A percentile compares a stretch with the other conserved stretches of the same genome.
phyloP scores from a whole-genome alignment of 2,888 invertebrate species.

The Drosophila suboccidentalis region DNA sequence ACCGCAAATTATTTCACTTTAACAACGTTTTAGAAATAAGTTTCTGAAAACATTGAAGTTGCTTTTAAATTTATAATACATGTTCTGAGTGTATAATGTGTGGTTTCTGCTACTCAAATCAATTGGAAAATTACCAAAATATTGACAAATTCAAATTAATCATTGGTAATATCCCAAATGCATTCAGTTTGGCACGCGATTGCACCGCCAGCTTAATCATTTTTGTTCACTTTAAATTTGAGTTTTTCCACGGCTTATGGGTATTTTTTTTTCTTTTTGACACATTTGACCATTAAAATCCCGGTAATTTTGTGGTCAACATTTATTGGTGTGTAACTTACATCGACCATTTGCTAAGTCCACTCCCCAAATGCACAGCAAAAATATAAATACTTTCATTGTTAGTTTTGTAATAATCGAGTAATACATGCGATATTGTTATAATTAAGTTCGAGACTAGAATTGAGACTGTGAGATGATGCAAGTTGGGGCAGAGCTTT shows the following conservation, averaged over 20 bases:
- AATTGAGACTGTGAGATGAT: constrained; percentile 47
- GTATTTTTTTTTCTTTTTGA: constrained; percentile 43
- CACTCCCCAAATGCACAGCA: constrained; percentile 42
- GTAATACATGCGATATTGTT: constrained; percentile 5
- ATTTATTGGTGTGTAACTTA: constrained; percentile 49
- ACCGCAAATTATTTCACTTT: too few species aligned
- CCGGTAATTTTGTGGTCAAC: constrained; percentile 3
- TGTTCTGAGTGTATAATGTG: background rate
- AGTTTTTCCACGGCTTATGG: constrained; percentile 12
- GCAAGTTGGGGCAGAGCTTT: constrained; percentile 24
- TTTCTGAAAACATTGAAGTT: too few species aligned
- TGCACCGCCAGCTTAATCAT: constrained; percentile 17
- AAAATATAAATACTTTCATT: constrained; percentile 43
- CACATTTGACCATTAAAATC: constrained; percentile 24
- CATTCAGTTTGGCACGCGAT: constrained; percentile 28
- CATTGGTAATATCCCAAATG: constrained; percentile 19
- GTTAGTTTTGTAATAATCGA: background rate
- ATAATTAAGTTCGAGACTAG: constrained; percentile 17
- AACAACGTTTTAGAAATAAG: too few species aligned
- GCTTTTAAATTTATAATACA: background rate
- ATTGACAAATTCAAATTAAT: background rate
- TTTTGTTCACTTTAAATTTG: constrained; percentile 5
- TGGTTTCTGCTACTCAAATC: background rate
- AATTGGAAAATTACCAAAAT: constrained; percentile 7
- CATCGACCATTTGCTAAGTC: constrained; percentile 50